Evolutionary conservation across 23 tunicate genomes (phyloP), one percentile per base, ranked within the genome.

Genomic region (Clavelina lepadiformis): DNA sequence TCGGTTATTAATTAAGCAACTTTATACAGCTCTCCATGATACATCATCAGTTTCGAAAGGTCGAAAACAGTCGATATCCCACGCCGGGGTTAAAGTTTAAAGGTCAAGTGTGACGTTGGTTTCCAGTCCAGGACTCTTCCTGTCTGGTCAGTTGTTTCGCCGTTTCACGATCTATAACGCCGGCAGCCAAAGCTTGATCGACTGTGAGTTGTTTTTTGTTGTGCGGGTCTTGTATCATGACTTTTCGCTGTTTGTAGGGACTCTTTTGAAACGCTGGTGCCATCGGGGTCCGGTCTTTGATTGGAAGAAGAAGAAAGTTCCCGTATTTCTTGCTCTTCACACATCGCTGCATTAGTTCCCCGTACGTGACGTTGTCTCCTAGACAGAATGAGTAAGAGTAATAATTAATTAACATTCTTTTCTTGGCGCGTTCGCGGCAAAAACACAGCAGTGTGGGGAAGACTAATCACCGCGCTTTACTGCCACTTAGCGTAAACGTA

Each of bases 361-460:
- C 70, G 68, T 93, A 93, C 0, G 88, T 93, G 21, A 68, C 27
- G 35, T 85, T 93, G 28, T 78, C 82, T 5, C 86, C 98, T 91
- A 60, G 1, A 64, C 33, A 23, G 33, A 72, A 69, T 5, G 15
- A 15, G 21, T 24, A 18, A 41, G 18, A 8, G 20, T 65, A 38
- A 21, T 24, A 19, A 61, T 61, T 29, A 15, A 13, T n/a, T 27
- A 31, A 18, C 15, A 29, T 61, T 61, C 0, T 41, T 41, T 41
- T 41, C 13, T 41, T 41, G n/a, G n/a, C n/a, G n/a, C n/a, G n/a
- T n/a, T n/a, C n/a, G n/a, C n/a, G n/a, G n/a, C n/a, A n/a, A n/a
- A n/a, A n/a, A n/a, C n/a, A n/a, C n/a, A n/a, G n/a, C n/a, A n/a
- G n/a, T n/a, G n/a, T n/a, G n/a, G n/a, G n/a, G n/a, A n/a, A n/a